Evolutionary conservation across 1,140 invertebrate species (phyloP), one percentile per base, ranked within the genome.

Genomic region (Trissolcus basalis): DNA sequence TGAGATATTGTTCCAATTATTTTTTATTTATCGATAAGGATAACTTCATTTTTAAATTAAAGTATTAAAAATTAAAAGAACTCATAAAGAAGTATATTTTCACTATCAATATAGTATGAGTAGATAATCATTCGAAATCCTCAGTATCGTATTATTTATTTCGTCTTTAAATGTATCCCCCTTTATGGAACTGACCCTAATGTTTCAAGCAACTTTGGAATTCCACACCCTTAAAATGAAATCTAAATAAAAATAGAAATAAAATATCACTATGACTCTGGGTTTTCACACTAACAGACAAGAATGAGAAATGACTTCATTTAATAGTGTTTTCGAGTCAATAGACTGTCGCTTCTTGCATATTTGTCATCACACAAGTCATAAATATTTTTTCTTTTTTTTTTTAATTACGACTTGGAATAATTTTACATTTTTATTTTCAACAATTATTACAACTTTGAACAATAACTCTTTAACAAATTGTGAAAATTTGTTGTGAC

Each of bases 101-200:
- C 3, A 39, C 3, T 11, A 12, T 8, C 11, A 55, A 54, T 55
- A 32, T 27, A 47, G 48, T 49, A 49, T 65, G 53, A 56, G 11
- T 11, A 41, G 12, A 19, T 53, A 12, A 59, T 56, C 53, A 44
- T 71, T 6, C 19, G 32, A 61, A n/a, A 50, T n/a, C 5, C 36
- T 56, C 19, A 71, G 61, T 60, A 55, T 49, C 13, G 41, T 12
- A 55, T 70, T 61, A 67, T 55, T 61, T 60, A 56, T 61, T 44
- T 27, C 14, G 33, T 14, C 50, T 50, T 14, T 63, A 71, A 71
- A 60, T 56, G 6, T 61, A 43, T 70, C 58, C 59, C n/a, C 68
- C 45, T 54, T 56, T 56, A 55, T 19, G 53, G 50, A 61, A 60
- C 15, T 60, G 55, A 55, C 67, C 51, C 67, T 35, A 63, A 56